Base-by-base conservation (phyloP, 2,113 vertebrate genomes). In the Crotalus viridis region DNA sequence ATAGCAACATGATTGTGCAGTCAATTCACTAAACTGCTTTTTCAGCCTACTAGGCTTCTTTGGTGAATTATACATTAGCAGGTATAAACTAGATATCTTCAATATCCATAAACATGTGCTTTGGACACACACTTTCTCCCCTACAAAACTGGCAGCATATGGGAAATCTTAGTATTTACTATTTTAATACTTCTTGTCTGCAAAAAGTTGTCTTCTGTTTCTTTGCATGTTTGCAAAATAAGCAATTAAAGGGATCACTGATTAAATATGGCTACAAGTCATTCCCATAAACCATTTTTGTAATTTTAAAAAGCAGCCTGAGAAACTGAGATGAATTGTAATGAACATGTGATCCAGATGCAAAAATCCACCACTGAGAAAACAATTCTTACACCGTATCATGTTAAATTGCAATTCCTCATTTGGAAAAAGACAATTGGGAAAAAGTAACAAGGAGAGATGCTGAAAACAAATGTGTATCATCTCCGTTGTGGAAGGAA, bases 241-340 rank as follows among this genome's bases (percentile, higher is more conserved):
- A 95, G 92, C 94, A 97, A 96, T 97, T 96, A 97, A 97, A 96
- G 87, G 93, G 93, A 95, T 96, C 94, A 90, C 69, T 94, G 91
- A 93, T 95, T 97, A 97, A 97, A 97, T 95, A 97, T 94, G 94
- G 89, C 85, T 96, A 95, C 64, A 93, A 95, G 89, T 92, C 92
- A 51, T 93, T 97, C 0, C 74, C 19, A 94, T 96, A 97, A 92
- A 96, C 93, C 88, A 96, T 95, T 95, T 95, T 91, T 90, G 46
- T 94, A 90, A 93, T 90, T 96, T 97, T 96, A 88, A 94, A 96
- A 96, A 94, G 93, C 89, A 96, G 94, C 92, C 17, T 43, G 59
- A 52, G 87, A 96, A 89, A 94, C 92, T 95, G 93, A 92, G 28
- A 92, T 95, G 94, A 93, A 94, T 95, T 96, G 96, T 94, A 96